Evolutionary conservation across 2,113 vertebrate genomes (phyloP).

Genomic region (Ailurus styani): DNA sequence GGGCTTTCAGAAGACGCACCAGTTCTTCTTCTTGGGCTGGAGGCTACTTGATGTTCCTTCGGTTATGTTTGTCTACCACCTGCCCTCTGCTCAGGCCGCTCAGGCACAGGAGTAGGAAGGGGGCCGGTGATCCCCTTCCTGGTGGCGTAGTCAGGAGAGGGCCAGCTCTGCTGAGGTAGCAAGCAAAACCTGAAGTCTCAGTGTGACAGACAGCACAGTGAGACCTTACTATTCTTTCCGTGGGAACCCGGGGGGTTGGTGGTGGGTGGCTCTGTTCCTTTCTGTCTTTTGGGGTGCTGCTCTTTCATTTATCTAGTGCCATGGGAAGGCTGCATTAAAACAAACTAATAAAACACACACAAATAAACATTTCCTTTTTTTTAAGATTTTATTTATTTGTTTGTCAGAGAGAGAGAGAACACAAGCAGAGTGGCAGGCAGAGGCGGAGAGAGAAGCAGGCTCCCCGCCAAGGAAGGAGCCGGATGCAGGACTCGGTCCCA

Average conservation of each 20-base stretch:
- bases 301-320: neutral
- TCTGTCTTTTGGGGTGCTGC: neutral
- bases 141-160: neutral
- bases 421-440: too few species aligned
- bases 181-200: neutral
- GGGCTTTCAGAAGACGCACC: slow-evolving; percentile 31
- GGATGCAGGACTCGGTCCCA: too few species aligned
- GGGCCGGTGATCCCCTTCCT: too few species aligned
- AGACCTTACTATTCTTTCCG: neutral
- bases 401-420: too few species aligned
- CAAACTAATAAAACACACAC: neutral
- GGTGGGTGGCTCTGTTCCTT: neutral
- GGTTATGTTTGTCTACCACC: accelerated
- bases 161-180: neutral
- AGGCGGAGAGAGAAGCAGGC: too few species aligned
- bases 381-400: too few species aligned
- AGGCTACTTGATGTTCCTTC: accelerated
- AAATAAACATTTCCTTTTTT: neutral
- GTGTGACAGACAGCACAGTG: neutral
- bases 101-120: neutral
- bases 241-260: accelerated
- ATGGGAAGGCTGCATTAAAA: neutral
- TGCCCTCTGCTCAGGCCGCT: neutral
- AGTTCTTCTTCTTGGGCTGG: accelerated
- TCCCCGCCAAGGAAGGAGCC: too few species aligned